phyloP scores from a whole-genome alignment of 2,797 vertebrate genomes.

The Amblyopsis hoosieri region DNA sequence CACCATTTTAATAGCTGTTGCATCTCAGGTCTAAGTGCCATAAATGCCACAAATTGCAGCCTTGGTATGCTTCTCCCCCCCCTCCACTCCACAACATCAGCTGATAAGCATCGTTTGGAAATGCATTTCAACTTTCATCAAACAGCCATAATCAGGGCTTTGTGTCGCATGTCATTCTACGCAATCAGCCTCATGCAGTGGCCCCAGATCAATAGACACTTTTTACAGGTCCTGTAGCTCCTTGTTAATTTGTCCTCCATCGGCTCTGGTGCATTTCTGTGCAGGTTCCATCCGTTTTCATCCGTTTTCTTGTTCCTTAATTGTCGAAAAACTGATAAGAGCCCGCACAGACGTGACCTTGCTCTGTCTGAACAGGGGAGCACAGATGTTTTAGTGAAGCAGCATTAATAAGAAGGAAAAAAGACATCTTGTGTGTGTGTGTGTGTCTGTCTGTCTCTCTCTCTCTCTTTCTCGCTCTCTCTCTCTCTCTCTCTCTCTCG shows the following conservation, averaged over 20 bases:
- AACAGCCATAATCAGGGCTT: constrained; percentile 35
- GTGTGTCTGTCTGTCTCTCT: no score
- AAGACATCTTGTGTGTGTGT: no score
- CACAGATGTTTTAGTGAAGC: background rate
- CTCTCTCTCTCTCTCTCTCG: no score
- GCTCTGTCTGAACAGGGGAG: background rate
- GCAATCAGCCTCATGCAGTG: constrained; percentile 31
- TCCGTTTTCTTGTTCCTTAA: constrained; percentile 13
- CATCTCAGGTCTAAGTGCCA: no score
- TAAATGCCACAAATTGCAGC: constrained; percentile 9
- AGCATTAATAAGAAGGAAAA: no score
- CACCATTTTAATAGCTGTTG: no score
- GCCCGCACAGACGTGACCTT: no score
- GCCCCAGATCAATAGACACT: constrained; percentile 62
- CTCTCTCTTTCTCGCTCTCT: no score
- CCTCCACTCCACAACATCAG: constrained; percentile 26
- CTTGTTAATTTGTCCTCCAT: constrained; percentile 53
- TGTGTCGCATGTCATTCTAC: constrained; percentile 34
- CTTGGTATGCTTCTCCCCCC: constrained; percentile 42
- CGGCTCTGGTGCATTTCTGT: background rate
- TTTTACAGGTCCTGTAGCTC: constrained; percentile 43
- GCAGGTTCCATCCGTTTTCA: constrained; percentile 27
- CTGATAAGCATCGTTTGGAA: constrained; percentile 36
- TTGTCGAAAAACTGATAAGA: background rate
- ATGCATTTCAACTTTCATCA: constrained; percentile 46